Conservation (phyloP, 2,113 vertebrate species). For the Formicarius rufipectus region DNA sequence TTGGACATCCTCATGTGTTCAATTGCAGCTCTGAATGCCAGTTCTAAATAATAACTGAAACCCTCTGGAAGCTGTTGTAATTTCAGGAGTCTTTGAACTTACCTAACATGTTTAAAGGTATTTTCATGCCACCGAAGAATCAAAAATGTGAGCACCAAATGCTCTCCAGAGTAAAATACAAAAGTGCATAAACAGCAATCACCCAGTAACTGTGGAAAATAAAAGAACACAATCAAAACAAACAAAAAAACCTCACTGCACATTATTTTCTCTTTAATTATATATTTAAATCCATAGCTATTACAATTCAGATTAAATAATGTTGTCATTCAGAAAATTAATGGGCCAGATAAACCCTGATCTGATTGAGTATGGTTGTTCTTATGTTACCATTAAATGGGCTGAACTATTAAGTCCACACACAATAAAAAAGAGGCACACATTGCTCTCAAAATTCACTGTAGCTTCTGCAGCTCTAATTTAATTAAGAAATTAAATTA, state of each 20-base stretch:
- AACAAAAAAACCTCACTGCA: neutral
- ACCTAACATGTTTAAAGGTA: slow-evolving; percentile 72
- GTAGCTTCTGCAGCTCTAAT: neutral
- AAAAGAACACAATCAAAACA: neutral
- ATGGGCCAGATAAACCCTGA: neutral
- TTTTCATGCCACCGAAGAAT: slow-evolving; percentile 83
- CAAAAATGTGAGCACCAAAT: slow-evolving; percentile 82
- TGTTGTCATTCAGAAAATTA: neutral
- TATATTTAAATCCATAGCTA: neutral
- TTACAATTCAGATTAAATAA: neutral
- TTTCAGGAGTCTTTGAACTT: neutral
- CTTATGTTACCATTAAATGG: accelerated
- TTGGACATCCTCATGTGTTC: neutral
- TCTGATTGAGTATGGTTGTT: neutral
- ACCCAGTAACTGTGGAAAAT: slow-evolving; percentile 77
- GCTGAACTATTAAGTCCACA: neutral
- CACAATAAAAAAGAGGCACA: neutral
- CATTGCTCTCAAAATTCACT: neutral
- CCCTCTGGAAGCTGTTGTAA: neutral
- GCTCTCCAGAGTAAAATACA: slow-evolving; percentile 81
- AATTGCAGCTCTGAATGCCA: neutral
- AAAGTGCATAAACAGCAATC: slow-evolving; percentile 88
- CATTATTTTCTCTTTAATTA: neutral
- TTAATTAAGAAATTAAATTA: neutral
- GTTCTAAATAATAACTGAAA: neutral